Base-by-base conservation (phyloP, 2,888 invertebrate genomes). In the Mesochorus sp. region DNA sequence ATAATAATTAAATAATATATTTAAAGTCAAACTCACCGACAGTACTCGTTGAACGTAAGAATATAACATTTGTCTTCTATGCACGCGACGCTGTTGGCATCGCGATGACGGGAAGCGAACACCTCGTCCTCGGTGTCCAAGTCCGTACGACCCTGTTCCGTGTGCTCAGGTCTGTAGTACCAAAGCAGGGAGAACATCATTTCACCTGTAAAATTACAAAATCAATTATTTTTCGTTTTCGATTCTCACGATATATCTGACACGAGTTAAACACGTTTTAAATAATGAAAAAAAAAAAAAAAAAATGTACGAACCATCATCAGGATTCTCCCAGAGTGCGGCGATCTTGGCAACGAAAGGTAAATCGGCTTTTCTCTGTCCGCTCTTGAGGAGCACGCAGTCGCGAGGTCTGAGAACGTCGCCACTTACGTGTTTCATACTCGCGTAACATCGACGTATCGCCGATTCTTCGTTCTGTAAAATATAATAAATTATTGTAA, bases 61-160 rank as follows among this genome's bases (percentile, higher is more conserved):
- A 99, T 98, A 91, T 97, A 98, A 92, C 98, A 98, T 92, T 97
- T 97, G 92, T 99, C 99, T 91, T 99, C 99, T 87, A 99, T 98
- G 91, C 98, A 98, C 73, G 98, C 98, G 73, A 98, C 98, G 86
- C 97, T 97, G 92, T 98, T 97, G 82, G 96, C 96, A 92, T 99
- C 99, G 79, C 97, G 94, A 91, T 99, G 99, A 75, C 97, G 94
- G 19, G 98, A 98, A 49, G 99, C 98, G 92, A 98, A 99, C 75
- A 99, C 96, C 92, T 99, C 99, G 89, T 97, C 97, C 8, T 95
- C 94, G 88, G 96, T 95, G 91, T 98, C 97, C 59, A 93, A 93
- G 12, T 94, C 93, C 87, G 95, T 94, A 28, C 97, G 94, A 21
- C 98, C 98, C 87, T 95, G 95, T 88, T 98, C 98, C 12, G 98